phyloP scores from a whole-genome alignment of 2,888 invertebrate genomes.

The Brachyptera risi region DNA sequence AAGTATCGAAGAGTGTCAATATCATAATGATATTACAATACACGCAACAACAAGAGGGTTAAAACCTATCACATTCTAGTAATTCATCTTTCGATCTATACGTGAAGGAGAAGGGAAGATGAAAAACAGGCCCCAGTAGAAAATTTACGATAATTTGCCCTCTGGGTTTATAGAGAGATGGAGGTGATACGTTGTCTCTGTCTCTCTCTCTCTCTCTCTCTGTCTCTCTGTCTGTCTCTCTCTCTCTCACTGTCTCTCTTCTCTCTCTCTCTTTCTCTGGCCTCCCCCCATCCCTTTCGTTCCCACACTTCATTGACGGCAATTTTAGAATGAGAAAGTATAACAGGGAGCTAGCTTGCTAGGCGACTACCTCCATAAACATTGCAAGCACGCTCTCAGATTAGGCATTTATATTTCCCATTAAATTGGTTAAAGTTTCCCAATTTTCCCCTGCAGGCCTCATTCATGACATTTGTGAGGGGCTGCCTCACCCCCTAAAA shows the following conservation, averaged over 20 bases:
- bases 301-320: conserved; percentile 9
- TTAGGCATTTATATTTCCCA: conserved; percentile 34
- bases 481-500: not conserved
- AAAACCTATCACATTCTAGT: no score
- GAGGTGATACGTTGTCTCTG: not conserved
- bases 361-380: conserved; percentile 26
- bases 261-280: not conserved
- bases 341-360: not conserved
- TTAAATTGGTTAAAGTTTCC: conserved; percentile 33
- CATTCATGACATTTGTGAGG: conserved; percentile 31
- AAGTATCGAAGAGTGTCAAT: no score
- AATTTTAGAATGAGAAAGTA: conserved; percentile 21
- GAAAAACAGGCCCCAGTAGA: no score
- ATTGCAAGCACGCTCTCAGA: conserved; percentile 32
- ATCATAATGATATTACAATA: no score
- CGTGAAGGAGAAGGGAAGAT: no score
- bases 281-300: conserved; percentile 3
- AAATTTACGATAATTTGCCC: no score
- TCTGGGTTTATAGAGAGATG: not conserved
- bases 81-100: no score
- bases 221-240: not conserved
- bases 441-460: conserved; percentile 29
- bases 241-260: not conserved
- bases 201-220: not conserved
- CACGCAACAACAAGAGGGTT: no score